Evolutionary conservation across 2,113 vertebrate species (phyloP), one percentile per base, ranked within the genome.

Genomic region (Oncorhynchus kisutch): DNA sequence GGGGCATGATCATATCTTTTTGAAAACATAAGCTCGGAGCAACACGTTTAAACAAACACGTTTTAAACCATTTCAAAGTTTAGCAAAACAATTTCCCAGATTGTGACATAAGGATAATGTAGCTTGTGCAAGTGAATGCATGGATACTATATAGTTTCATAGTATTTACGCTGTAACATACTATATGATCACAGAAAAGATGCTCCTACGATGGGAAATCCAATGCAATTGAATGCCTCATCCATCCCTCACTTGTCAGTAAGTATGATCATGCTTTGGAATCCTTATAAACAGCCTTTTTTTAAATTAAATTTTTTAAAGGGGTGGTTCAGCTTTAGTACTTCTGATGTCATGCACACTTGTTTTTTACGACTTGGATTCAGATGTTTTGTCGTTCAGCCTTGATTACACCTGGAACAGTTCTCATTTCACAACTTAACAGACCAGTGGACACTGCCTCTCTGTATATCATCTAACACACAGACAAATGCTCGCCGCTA

Each of bases 351-450:
- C 85, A 80, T 4, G 57, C 59, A 45, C 9, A 18, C 7, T 0
- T 11, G 39, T 78, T 85, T 85, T 88, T 85, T 79, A 85, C 77
- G 73, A 49, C 64, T 0, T 7, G 1, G 48, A 60, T 78, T 70
- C 78, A 80, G 78, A 84, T 84, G 71, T 81, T 86, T 80, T 75
- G 70, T 80, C 81, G 79, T 74, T 22, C 72, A 71, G 77, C 73
- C 73, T 82, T 85, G 84, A 86, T 87, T 86, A 84, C 76, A 78
- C 68, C 73, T 70, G 75, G 81, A 24, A 73, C 76, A 3, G 67
- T 57, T 45, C 76, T 88, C 82, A 84, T 85, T 83, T 89, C 82
- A 81, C 82, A 80, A 84, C 76, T 78, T 80, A 87, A 73, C 75
- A 73, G 66, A 73, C 80, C 78, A 59, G 86, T 74, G 71, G 80